These are phyloP conservation scores for Chroicocephalus ridibundus DNA, from an alignment of 2,113 vertebrate genomes.

Conservation along the genomic window DNA sequence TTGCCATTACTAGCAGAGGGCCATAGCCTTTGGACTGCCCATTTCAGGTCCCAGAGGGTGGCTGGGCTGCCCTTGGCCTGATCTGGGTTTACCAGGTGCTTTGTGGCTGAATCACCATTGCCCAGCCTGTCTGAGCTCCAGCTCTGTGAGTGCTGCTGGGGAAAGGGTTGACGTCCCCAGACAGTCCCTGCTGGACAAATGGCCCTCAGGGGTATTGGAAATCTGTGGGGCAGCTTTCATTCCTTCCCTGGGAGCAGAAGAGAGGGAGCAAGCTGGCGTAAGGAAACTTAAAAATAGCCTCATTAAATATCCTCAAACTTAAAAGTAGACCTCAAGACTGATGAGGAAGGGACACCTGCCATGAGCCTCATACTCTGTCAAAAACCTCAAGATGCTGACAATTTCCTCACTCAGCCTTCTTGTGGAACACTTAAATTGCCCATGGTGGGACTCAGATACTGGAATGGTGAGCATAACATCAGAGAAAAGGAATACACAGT, in stretches of 20 bases:
- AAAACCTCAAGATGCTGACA: not conserved
- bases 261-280: not conserved
- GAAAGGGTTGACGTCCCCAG: not conserved
- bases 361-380: not conserved
- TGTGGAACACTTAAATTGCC: not conserved
- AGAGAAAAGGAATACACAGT: not conserved
- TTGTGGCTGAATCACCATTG: not conserved
- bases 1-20: not conserved
- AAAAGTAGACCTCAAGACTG: not conserved
- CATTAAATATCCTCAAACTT: not conserved
- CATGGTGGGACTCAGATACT: not conserved
- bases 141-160: fast-evolving
- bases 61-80: not conserved
- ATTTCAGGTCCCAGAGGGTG: not conserved
- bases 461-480: not conserved
- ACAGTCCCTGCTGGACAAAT: not conserved
- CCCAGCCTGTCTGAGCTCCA: not conserved
- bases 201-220: too few species aligned
- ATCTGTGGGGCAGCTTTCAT: not conserved
- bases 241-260: not conserved
- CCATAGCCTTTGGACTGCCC: not conserved
- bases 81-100: not conserved
- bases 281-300: not conserved
- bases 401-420: not conserved
- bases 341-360: not conserved